These are phyloP conservation scores for Gasterosteus nipponicus DNA, from an alignment of 2,113 vertebrate genomes.

Conservation along the genomic window DNA sequence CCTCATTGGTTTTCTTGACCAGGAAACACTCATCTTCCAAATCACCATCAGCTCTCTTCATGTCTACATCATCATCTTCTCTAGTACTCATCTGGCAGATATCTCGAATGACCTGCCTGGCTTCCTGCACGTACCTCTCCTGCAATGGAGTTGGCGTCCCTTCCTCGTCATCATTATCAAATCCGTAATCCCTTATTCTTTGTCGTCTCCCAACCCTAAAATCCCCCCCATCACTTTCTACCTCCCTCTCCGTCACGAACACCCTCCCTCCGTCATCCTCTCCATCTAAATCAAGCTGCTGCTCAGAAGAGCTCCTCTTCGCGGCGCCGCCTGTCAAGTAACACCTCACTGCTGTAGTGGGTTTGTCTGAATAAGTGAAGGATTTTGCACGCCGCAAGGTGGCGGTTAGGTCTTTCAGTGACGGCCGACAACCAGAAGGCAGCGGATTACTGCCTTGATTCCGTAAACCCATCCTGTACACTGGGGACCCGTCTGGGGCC, in stretches of 20 bases:
- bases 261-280: slow-evolving; percentile 70
- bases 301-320: slow-evolving; percentile 91
- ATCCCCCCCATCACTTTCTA: slow-evolving; percentile 77
- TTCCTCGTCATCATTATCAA: slow-evolving; percentile 75
- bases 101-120: slow-evolving; percentile 93
- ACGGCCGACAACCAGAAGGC: slow-evolving; percentile 81
- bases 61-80: slow-evolving; percentile 76
- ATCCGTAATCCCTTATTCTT: slow-evolving; percentile 66
- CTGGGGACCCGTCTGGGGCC: slow-evolving; percentile 9
- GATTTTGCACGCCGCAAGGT: slow-evolving; percentile 94
- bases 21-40: slow-evolving; percentile 40
- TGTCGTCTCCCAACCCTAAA: slow-evolving; percentile 61
- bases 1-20: slow-evolving; percentile 47
- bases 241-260: slow-evolving; percentile 73
- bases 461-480: slow-evolving; percentile 59
- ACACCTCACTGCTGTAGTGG: slow-evolving; percentile 59
- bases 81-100: slow-evolving; percentile 92
- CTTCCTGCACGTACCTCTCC: slow-evolving; percentile 93
- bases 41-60: slow-evolving; percentile 24
- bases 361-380: slow-evolving; percentile 93
- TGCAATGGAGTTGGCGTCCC: slow-evolving; percentile 82
- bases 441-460: slow-evolving; percentile 59
- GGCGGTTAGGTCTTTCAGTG: slow-evolving; percentile 94
- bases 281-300: slow-evolving; percentile 80
- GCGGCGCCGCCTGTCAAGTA: slow-evolving; percentile 72